phyloP scores from a whole-genome alignment of 2,888 invertebrate species.

The Oscheius myriophilus region DNA sequence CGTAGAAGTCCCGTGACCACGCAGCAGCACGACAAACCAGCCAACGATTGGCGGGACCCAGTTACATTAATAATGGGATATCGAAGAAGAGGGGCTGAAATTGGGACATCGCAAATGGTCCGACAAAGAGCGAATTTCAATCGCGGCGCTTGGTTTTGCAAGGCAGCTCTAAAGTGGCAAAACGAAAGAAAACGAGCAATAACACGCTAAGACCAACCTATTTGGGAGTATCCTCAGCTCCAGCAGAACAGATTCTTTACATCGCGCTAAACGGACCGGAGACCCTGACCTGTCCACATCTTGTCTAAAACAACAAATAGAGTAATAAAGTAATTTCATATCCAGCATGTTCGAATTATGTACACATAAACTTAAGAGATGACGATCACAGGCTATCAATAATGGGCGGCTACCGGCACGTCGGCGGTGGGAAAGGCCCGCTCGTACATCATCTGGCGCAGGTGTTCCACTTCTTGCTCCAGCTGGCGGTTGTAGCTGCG shows the following conservation, averaged over 20 bases:
- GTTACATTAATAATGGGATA: background rate
- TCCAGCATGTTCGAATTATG: background rate
- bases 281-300: conserved; percentile 8
- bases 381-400: background rate
- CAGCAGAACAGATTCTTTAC: conserved; percentile 11
- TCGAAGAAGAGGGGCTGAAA: conserved; percentile 11
- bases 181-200: background rate
- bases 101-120: conserved; percentile 6
- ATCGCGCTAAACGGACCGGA: background rate
- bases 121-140: background rate
- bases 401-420: conserved; percentile 2
- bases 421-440: background rate
- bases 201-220: conserved; percentile 17
- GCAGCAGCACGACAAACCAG: conserved; percentile 6
- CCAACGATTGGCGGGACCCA: conserved; percentile 1
- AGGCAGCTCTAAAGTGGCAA: background rate
- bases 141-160: no score
- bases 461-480: conserved; percentile 7
- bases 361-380: conserved; percentile 12
- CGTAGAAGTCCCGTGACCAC: conserved; percentile 7
- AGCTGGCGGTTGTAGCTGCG: background rate
- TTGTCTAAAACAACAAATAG: conserved; percentile 20
- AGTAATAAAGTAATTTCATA: conserved; percentile 3
- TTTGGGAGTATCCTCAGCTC: conserved; percentile 7
- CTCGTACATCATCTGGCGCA: background rate